Evolutionary conservation across 2,888 invertebrate species (phyloP), one percentile per base, ranked within the genome.

Genomic region (Macrosiphum euphorbiae): DNA sequence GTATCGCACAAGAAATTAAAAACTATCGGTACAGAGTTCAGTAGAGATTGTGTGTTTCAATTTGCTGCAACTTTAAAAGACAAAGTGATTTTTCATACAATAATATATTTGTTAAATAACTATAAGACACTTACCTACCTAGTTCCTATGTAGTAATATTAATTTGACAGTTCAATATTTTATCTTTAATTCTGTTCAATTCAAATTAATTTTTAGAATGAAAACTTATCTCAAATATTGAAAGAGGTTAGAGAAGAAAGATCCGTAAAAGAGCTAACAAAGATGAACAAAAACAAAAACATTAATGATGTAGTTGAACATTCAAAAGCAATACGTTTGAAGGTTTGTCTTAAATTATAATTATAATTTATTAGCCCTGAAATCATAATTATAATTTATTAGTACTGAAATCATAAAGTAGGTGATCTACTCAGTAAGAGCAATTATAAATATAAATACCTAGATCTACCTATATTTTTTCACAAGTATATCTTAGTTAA

Each of bases 1-100:
- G 85, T 95, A 91, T 94, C 95, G 47, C 95, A 94, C 86, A 95
- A 95, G 88, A 95, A 95, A 88, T 92, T 94, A 28, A 95, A 95
- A 92, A 94, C 94, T 24, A 91, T 94, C n/a, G 94, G 94, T 84
- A 91, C 94, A 20, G 85, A 92, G 47, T 93, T 91, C 44, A 86
- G 84, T 52, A 41, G 78, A 90, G 94, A 95, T n/a, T 94, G 94
- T 87, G 94, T 95, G 35, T 95, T 95, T 94, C 95, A 95, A 92
- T 95, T 95, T 93, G 95, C 95, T 58, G 95, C 95, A 35, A 95
- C 95, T 55, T 94, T 95, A 55, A 92, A 92, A 84, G 91, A 94
- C 44, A 88, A 94, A 94, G 94, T 95, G 61, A 58, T 88, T 92
- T n/a, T n/a, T 50, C n/a, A 28, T 47, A 5, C 7, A 0, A 1